Evolutionary conservation across 2,888 invertebrate species (phyloP).

Genomic region (Caenorhabditis uteleia): DNA sequence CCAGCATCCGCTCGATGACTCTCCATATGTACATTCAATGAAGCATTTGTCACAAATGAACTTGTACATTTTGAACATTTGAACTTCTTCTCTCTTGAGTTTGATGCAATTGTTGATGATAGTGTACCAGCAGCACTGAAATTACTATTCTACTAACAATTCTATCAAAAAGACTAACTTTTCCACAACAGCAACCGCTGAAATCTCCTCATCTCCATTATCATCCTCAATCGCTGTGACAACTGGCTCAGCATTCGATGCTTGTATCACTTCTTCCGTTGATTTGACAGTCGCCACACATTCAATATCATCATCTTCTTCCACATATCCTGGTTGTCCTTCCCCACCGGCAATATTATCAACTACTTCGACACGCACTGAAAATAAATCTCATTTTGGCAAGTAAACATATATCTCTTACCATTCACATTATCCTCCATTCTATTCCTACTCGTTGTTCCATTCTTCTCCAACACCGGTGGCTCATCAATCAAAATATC

Average conservation of each 20-base stretch:
- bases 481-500: background rate
- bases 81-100: conserved; percentile 24
- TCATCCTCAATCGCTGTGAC: conserved; percentile 3
- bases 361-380: background rate
- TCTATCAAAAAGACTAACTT: conserved; percentile 25
- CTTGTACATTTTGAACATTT: conserved; percentile 31
- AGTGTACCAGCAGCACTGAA: conserved; percentile 19
- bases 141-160: too few relatives aligned
- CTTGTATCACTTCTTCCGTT: background rate
- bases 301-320: conserved; percentile 19
- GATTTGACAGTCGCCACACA: too few relatives aligned
- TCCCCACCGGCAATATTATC: background rate
- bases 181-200: conserved; percentile 40
- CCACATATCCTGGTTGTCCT: conserved; percentile 28
- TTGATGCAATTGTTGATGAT: conserved; percentile 6
- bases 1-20: conserved; percentile 38
- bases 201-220: conserved; percentile 42
- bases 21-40: conserved; percentile 10
- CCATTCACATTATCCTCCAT: too few relatives aligned
- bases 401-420: too few relatives aligned
- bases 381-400: too few relatives aligned
- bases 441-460: too few relatives aligned
- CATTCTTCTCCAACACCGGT: too few relatives aligned
- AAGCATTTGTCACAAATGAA: conserved; percentile 19
- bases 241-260: background rate